Percentiles rank a stretch among this genome's conserved stretches.
Conservation (phyloP, 2,113 vertebrate species). For the Toxostoma redivivum region DNA sequence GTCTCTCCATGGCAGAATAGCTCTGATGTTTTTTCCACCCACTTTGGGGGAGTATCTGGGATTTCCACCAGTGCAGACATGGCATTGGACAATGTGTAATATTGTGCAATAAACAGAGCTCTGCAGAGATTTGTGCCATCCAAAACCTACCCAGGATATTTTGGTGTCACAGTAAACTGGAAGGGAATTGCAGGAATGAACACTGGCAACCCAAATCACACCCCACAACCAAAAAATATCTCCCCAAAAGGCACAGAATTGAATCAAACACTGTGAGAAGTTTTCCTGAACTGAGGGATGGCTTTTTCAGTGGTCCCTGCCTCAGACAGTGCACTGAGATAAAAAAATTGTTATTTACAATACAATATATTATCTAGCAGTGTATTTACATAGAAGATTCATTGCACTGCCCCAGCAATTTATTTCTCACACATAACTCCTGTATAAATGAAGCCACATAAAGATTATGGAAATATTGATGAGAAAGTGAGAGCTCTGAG, state of each 20-base stretch:
- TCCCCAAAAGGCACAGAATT: not conserved
- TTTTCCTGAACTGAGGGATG: not conserved
- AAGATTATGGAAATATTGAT: not conserved
- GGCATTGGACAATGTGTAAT: no score
- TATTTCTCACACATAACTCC: not conserved
- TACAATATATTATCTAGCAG: not conserved
- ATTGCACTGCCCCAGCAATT: not conserved
- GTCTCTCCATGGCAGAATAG: not conserved
- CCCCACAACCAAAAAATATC: not conserved
- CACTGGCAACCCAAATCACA: not conserved
- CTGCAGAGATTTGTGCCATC: not conserved
- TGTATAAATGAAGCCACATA: not conserved
- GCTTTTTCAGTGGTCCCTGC: not conserved
- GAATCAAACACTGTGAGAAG: not conserved
- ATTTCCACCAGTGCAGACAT: accelerated
- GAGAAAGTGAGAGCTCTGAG: not conserved
- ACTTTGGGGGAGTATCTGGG: not conserved
- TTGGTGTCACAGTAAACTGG: not conserved
- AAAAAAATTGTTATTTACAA: not conserved
- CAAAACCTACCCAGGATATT: not conserved
- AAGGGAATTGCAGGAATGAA: not conserved
- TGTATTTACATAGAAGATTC: not conserved
- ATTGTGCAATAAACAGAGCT: not conserved
- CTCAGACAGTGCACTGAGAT: not conserved
- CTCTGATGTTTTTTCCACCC: not conserved